Evolutionary conservation across 2,113 vertebrate species (phyloP).

Genomic region (Spea multiplicata): DNA sequence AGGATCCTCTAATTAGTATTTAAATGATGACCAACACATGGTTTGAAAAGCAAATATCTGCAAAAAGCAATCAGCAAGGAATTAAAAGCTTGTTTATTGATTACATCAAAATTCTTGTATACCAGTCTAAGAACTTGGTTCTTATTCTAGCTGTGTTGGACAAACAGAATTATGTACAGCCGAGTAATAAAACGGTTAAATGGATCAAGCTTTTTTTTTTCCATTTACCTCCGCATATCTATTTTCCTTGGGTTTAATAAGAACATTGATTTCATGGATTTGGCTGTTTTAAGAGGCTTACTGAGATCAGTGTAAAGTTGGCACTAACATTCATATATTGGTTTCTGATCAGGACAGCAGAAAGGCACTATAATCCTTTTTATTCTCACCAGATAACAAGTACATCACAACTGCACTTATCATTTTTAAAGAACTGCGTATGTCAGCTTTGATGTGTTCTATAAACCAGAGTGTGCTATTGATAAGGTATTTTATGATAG

Average conservation of each 20-base stretch:
- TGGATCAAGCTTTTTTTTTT: too few relatives aligned
- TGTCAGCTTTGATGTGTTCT: slow-evolving; percentile 18
- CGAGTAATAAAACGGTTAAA: too few relatives aligned
- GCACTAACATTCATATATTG: neutral
- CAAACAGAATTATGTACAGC: neutral
- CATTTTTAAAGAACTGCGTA: neutral
- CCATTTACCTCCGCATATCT: too few relatives aligned
- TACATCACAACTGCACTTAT: neutral
- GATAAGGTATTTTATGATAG: slow-evolving; percentile 1
- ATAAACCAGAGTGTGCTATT: neutral
- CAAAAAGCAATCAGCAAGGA: slow-evolving; percentile 20
- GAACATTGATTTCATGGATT: slow-evolving; percentile 7
- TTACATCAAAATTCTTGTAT: slow-evolving; percentile 12
- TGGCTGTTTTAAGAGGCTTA: slow-evolving; percentile 6
- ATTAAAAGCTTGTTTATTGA: slow-evolving; percentile 26
- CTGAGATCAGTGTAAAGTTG: neutral
- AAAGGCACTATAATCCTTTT: slow-evolving; percentile 1
- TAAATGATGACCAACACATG: slow-evolving; percentile 36
- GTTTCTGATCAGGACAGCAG: neutral
- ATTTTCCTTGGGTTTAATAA: neutral
- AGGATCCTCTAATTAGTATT: slow-evolving; percentile 39
- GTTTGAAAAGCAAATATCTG: slow-evolving; percentile 26
- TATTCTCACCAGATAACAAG: slow-evolving; percentile 8
- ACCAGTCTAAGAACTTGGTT: neutral
- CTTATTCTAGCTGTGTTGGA: neutral